Evolutionary conservation across 35 echinoderm and acorn worm genomes (phyloP).

Genomic region (Strongylocentrotus purpuratus): DNA sequence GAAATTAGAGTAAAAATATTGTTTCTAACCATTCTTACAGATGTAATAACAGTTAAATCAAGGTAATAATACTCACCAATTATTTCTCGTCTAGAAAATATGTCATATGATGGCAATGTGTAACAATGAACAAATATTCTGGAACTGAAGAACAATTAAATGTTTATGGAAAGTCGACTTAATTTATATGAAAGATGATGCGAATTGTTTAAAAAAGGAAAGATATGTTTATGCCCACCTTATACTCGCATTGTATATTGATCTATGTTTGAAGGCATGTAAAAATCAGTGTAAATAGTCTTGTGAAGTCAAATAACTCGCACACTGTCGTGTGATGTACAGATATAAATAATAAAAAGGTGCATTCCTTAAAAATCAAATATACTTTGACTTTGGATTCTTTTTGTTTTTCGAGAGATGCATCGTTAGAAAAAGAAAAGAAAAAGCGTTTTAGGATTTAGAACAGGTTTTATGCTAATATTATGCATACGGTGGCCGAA

Average conservation of each 20-base stretch:
- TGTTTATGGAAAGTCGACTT: not conserved
- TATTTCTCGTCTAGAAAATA: no score
- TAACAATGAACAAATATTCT: not conserved
- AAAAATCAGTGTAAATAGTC: not conserved
- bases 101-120: not conserved
- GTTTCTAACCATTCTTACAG: no score
- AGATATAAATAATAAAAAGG: constrained; percentile 47
- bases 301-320: not conserved
- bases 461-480: no score
- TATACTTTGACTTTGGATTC: not conserved
- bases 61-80: no score
- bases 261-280: not conserved
- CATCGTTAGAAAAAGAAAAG: no score
- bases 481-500: no score
- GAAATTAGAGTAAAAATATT: no score
- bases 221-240: not conserved
- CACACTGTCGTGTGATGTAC: not conserved
- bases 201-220: not conserved
- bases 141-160: no score
- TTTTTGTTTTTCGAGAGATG: not conserved
- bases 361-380: constrained; percentile 42
- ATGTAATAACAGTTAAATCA: no score
- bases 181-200: not conserved
- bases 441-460: no score
- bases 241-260: constrained; percentile 12